Conservation (phyloP, 2,888 invertebrate genomes). For the Agrotis segetum region DNA sequence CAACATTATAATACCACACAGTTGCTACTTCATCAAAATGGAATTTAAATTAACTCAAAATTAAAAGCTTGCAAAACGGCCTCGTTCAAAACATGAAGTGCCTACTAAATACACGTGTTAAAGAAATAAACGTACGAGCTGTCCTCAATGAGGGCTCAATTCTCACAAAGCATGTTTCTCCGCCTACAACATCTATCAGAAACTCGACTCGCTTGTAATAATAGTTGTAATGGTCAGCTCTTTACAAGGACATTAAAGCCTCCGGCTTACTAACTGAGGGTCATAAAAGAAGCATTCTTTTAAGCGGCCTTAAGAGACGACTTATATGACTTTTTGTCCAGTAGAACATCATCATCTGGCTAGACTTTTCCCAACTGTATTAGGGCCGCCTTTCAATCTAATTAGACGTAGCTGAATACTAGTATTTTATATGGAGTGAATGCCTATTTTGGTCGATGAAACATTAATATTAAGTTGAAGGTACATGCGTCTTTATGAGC, state of each 20-base stretch:
- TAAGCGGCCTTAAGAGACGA: neutral
- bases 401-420: no score
- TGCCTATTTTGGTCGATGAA: neutral
- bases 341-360: no score
- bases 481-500: neutral
- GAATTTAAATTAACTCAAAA: no score
- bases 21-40: neutral
- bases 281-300: slow-evolving; percentile 19
- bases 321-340: neutral
- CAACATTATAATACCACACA: neutral
- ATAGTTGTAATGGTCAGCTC: slow-evolving; percentile 35
- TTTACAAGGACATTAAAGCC: slow-evolving; percentile 31
- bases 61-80: no score
- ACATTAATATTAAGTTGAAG: no score
- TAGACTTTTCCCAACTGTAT: no score
- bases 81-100: neutral
- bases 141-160: slow-evolving; percentile 10
- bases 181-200: slow-evolving; percentile 47
- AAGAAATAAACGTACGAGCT: neutral
- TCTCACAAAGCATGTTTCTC: slow-evolving; percentile 37
- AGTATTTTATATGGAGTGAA: no score
- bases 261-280: neutral
- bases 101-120: slow-evolving; percentile 22
- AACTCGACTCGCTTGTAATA: slow-evolving; percentile 33
- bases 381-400: no score